Base-by-base conservation (phyloP, 2,888 invertebrate genomes). In the Drosophila nr. perissopoda region DNA sequence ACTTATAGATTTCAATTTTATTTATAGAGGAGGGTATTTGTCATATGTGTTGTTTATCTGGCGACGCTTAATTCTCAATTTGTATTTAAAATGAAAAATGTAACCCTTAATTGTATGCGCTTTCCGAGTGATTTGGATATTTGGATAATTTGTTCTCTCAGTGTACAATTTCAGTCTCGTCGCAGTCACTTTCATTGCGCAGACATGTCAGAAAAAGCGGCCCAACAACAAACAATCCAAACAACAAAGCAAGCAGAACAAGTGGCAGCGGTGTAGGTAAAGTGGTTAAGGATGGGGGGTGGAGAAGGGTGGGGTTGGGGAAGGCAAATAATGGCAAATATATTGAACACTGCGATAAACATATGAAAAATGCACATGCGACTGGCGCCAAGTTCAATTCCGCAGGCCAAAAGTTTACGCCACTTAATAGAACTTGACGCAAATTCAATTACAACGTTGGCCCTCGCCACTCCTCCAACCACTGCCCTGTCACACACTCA, bases 401-500 rank as follows among this genome's bases (percentile, higher is more conserved):
- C 73, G 70, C 60, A 69, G 77, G 80, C 90, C 78, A 85, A 83
- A 87, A 87, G 87, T 87, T 87, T 90, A 83, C 89, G 87, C 90
- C 87, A 87, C 87, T 87, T 87, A 87, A 87, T 90, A 81, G 87
- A 87, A 87, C 90, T 87, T 88, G 87, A 88, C 90, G 89, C 89
- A 90, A 87, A 87, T 87, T 87, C 87, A 87, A 87, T 87, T 87
- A 87, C 87, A 90, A 73, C 71, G 57, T 76, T 69, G 79, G 73
- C 62, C 57, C 25, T 27, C 49, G 4, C 31, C 34, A 8, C 29
- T 29, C 34, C 59, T 25, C 10, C 36, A 8, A 16, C 16, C 40
- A 21, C 36, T 27, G 4, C 21, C 38, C n/a, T 1, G 13, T 27
- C 21, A 40, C 48, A 52, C 38, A 21, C 29, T 42, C 25, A 11